Conservation (phyloP, 1,140 invertebrate genomes). For the Stenopsyche tienmushanensis region DNA sequence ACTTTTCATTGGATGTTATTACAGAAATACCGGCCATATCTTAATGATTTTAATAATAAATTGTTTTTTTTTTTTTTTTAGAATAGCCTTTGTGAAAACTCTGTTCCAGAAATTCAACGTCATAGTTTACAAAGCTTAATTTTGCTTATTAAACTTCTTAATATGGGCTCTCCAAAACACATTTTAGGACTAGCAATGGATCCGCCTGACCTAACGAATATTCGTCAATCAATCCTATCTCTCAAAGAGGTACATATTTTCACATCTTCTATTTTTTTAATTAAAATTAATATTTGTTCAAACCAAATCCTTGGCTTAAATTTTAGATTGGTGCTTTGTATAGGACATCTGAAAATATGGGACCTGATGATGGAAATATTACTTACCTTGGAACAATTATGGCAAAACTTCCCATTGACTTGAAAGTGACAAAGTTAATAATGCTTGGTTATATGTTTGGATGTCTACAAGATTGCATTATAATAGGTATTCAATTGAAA, state of each 20-base stretch:
- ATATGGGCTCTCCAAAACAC: conserved; percentile 81
- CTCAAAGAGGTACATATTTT: conserved; percentile 75
- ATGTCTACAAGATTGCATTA: conserved; percentile 78
- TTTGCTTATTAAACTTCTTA: conserved; percentile 79
- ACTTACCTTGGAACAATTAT: conserved; percentile 86
- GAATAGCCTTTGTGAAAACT: conserved; percentile 57
- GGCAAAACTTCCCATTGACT: conserved; percentile 79
- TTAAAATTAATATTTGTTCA: conserved; percentile 9
- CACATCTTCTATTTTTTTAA: conserved; percentile 15
- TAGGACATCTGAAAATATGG: conserved; percentile 57
- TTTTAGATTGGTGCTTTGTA: conserved; percentile 66
- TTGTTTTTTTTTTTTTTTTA: no score
- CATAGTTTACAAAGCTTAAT: conserved; percentile 82
- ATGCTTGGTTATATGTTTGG: conserved; percentile 86
- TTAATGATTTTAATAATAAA: conserved; percentile 15
- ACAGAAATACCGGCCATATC: conserved; percentile 11
- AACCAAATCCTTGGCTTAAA: neutral
- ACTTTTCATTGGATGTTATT: no score
- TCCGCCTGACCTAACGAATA: conserved; percentile 82
- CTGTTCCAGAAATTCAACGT: conserved; percentile 74
- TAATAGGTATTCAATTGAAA: no score
- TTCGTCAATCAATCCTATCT: conserved; percentile 75
- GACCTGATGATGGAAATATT: conserved; percentile 79
- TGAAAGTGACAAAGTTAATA: conserved; percentile 81
- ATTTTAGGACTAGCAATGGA: conserved; percentile 83